Evolutionary conservation across 2,113 vertebrate species (phyloP), one percentile per base, ranked within the genome.

Genomic region (Chascanopsetta lugubris): DNA sequence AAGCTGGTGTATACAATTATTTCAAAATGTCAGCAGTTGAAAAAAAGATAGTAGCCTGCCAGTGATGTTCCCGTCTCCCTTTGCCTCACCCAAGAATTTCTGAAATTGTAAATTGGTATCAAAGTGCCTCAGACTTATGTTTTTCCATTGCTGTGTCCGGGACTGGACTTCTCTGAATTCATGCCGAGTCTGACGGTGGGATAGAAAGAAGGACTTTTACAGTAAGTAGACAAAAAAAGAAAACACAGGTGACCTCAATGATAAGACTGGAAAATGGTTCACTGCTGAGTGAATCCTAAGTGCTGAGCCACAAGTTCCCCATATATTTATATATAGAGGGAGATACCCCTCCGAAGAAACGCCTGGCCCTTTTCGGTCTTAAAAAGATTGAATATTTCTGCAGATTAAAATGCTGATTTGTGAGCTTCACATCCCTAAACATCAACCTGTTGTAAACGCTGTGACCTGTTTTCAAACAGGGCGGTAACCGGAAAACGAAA

Each of bases 51-150:
- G 34, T 45, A 36, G 30, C 51, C 61, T 56, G 66, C 27, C 24
- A 20, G 29, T 51, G 42, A 26, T 51, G 15, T 62, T 47, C 15
- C 36, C 38, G 21, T 32, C 22, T 49, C 24, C 18, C 9, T 21
- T 32, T 29, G 18, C 24, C 38, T 27, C 27, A 25, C n/a, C 43
- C 8, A 59, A 72, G 18, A 24, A 34, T 50, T 61, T 47, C 25
- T 25, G 34, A n/a, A n/a, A n/a, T 42, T 5, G 27, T 26, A 43
- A 1, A 27, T 59, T 27, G 47, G 18, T 32, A 65, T 68, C 69
- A 30, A 34, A 36, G 73, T 72, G 81, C 75, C 80, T 74, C 72
- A 69, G 74, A 79, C 77, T 84, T 79, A 72, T 46, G 68, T 62
- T 29, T 63, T 69, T 56, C 63, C 59, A 63, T 34, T 10, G 11